Evolutionary conservation across 2,113 vertebrate genomes (phyloP).

Genomic region (Caracal caracal): DNA sequence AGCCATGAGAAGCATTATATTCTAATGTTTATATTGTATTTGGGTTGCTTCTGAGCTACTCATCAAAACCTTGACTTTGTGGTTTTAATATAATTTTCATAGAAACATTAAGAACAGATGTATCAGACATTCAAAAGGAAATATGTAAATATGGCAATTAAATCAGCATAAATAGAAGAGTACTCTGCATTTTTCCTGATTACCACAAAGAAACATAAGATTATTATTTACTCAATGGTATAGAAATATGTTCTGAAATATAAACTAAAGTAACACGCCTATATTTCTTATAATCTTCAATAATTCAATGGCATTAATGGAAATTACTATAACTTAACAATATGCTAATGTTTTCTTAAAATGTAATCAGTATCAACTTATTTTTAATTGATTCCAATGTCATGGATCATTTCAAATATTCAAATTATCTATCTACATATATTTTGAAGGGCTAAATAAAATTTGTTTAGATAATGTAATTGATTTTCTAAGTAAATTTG

Average conservation of each 20-base stretch:
- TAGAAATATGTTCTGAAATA: conserved; percentile 56
- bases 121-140: conserved; percentile 60
- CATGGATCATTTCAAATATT: conserved; percentile 39
- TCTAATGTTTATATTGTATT: conserved; percentile 53
- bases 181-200: conserved; percentile 42
- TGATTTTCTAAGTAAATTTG: conserved; percentile 1
- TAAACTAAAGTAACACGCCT: conserved; percentile 39
- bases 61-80: conserved; percentile 63
- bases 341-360: not conserved
- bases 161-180: conserved; percentile 52
- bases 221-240: conserved; percentile 57
- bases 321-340: conserved; percentile 45
- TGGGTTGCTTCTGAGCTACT: conserved; percentile 56
- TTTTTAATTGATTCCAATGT: not conserved
- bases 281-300: not conserved
- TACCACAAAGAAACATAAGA: conserved; percentile 36
- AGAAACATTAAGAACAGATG: conserved; percentile 70
- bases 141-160: conserved; percentile 63
- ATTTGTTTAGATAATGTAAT: conserved; percentile 17
- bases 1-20: conserved; percentile 27
- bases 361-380: conserved; percentile 23
- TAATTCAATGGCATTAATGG: conserved; percentile 36
- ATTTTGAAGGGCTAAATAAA: not conserved
- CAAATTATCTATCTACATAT: not conserved
- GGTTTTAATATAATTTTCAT: conserved; percentile 67